Conservation (phyloP, 2,113 vertebrate species). For the Acrocephalus kingi region DNA sequence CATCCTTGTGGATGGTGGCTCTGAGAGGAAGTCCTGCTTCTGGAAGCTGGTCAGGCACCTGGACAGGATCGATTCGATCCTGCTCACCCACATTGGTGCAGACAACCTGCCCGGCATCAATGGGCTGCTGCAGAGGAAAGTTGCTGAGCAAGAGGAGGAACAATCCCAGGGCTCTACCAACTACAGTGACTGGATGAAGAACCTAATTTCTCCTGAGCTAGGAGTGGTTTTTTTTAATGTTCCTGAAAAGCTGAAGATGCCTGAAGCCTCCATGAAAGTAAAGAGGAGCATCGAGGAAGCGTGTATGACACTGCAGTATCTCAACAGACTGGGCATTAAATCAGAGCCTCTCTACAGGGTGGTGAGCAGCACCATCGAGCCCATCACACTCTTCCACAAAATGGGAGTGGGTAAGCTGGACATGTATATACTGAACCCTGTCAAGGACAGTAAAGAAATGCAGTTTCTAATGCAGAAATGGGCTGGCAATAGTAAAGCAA, state of each 20-base stretch:
- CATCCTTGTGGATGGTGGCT: constrained; percentile 95
- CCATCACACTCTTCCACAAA: constrained; percentile 96
- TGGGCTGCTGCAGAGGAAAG: constrained; percentile 94
- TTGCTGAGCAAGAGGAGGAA: constrained; percentile 94
- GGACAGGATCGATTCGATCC: constrained; percentile 94
- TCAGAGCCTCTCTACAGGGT: constrained; percentile 91
- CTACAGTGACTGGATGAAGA: constrained; percentile 95
- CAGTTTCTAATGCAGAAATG: constrained; percentile 99
- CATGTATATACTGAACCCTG: constrained; percentile 96
- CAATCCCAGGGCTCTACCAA: constrained; percentile 88
- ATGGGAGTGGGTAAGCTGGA: constrained; percentile 95
- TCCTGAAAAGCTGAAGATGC: constrained; percentile 91
- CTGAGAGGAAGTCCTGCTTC: constrained; percentile 94
- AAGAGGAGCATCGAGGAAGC: constrained; percentile 97
- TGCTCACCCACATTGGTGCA: constrained; percentile 96
- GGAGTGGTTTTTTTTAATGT: constrained; percentile 98
- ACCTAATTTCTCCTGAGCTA: constrained; percentile 95
- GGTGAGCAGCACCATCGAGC: constrained; percentile 91
- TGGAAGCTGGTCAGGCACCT: constrained; percentile 98
- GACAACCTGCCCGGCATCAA: constrained; percentile 98
- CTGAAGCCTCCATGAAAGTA: constrained; percentile 89
- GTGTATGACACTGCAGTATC: constrained; percentile 91
- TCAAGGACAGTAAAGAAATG: constrained; percentile 99
- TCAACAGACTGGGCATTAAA: constrained; percentile 91
- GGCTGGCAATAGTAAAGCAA: constrained; percentile 98